Conservation (phyloP, 2,113 vertebrate species). For the Neolamprologus longior region DNA sequence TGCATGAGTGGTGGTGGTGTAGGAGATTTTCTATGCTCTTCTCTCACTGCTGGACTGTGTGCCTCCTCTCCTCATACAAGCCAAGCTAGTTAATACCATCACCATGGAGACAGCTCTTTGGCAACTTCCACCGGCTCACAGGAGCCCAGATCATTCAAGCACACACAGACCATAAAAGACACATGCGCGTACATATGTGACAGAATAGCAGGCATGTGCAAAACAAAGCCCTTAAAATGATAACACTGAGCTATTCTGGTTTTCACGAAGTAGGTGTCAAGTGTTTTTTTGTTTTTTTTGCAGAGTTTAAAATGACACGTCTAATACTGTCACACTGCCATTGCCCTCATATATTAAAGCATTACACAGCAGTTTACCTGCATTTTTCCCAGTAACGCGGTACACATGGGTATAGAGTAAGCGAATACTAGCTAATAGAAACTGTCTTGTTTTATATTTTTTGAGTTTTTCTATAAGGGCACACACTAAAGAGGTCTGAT, state of each 20-base stretch:
- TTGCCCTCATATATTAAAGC: neutral
- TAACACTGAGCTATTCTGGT: conserved; percentile 26
- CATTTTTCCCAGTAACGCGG: neutral
- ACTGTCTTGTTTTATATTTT: neutral
- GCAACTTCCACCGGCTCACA: conserved; percentile 51
- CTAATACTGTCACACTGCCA: neutral
- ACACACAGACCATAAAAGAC: conserved; percentile 30
- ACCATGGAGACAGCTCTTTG: conserved; percentile 67
- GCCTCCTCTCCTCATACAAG: conserved; percentile 44
- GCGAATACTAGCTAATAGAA: neutral
- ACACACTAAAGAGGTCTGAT: neutral
- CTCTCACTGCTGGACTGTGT: conserved; percentile 28
- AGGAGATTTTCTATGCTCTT: conserved; percentile 29
- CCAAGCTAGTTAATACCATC: conserved; percentile 62
- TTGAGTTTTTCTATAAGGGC: neutral
- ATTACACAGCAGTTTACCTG: neutral
- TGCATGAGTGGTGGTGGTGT: conserved; percentile 16
- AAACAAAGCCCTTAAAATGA: conserved; percentile 17
- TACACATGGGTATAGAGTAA: neutral
- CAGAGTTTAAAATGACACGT: neutral
- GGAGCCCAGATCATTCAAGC: conserved; percentile 42
- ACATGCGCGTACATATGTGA: conserved; percentile 8
- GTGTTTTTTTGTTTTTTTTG: neutral
- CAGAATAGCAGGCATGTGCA: conserved; percentile 27
- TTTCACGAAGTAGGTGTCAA: conserved; percentile 26